Conservation (phyloP, 2,113 vertebrate species). For the Calyptommatus sinebrachiatus region DNA sequence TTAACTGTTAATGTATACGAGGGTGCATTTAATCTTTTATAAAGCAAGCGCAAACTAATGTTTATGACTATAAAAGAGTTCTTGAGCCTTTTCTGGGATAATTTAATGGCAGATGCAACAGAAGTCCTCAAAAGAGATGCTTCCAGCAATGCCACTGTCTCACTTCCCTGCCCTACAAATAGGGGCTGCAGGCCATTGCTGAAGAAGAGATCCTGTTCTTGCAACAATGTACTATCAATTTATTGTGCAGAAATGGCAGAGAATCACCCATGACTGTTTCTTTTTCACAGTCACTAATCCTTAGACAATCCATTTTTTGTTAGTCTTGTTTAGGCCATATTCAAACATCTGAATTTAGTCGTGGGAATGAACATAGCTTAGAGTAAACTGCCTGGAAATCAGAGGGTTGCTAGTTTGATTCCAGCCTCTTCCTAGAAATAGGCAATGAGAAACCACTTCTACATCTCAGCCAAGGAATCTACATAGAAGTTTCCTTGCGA, state of each 20-base stretch:
- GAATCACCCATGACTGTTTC: not conserved
- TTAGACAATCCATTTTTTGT: not conserved
- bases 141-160: too few relatives aligned
- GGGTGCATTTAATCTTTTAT: slow-evolving; percentile 51
- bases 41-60: slow-evolving; percentile 49
- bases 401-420: too few relatives aligned
- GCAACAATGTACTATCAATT: not conserved
- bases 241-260: too few relatives aligned
- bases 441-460: too few relatives aligned
- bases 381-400: too few relatives aligned
- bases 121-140: slow-evolving; percentile 25
- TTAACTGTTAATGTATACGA: slow-evolving; percentile 58
- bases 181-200: not conserved
- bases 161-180: not conserved
- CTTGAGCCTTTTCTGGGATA: slow-evolving; percentile 42
- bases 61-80: slow-evolving; percentile 48
- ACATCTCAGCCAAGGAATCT: too few relatives aligned
- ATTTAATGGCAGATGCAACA: slow-evolving; percentile 40
- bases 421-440: too few relatives aligned
- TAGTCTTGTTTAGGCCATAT: not conserved
- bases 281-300: not conserved
- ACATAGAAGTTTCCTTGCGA: too few relatives aligned
- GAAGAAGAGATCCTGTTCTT: not conserved
- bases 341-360: not conserved
- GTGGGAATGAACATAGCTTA: too few relatives aligned